Evolutionary conservation across 2,888 invertebrate genomes (phyloP).

Genomic region (Parascotia fuliginaria): DNA sequence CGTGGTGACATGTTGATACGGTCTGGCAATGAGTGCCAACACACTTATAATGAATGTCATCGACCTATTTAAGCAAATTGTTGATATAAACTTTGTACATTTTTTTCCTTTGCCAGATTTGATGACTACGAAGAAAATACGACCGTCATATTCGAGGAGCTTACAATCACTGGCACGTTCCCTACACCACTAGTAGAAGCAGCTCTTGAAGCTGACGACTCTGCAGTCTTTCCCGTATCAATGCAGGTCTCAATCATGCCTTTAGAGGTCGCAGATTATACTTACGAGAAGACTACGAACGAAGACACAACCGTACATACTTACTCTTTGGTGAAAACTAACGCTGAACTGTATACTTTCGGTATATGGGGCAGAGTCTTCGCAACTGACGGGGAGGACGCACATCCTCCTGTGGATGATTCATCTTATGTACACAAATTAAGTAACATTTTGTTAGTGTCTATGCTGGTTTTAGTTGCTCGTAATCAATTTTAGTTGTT

Average conservation of each 20-base stretch:
- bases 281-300: conserved; percentile 43
- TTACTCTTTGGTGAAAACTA: conserved; percentile 48
- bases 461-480: background rate
- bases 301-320: conserved; percentile 45
- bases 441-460: background rate
- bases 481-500: background rate
- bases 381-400: conserved; percentile 66
- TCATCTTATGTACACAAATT: conserved; percentile 4
- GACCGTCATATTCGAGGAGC: conserved; percentile 74
- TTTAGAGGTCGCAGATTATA: conserved; percentile 63
- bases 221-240: conserved; percentile 79
- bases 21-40: no score
- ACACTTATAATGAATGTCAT: no score
- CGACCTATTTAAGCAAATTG: no score
- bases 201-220: conserved; percentile 56
- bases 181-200: conserved; percentile 57
- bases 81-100: no score
- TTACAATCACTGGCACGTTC: conserved; percentile 74
- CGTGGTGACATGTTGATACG: no score
- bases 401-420: conserved; percentile 51
- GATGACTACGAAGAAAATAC: conserved; percentile 64
- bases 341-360: conserved; percentile 75
- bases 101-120: conserved; percentile 78
- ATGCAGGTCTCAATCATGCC: conserved; percentile 80
- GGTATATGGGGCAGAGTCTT: conserved; percentile 84